Evolutionary conservation across 2,113 vertebrate genomes (phyloP).

Genomic region (Donacobius atricapilla): DNA sequence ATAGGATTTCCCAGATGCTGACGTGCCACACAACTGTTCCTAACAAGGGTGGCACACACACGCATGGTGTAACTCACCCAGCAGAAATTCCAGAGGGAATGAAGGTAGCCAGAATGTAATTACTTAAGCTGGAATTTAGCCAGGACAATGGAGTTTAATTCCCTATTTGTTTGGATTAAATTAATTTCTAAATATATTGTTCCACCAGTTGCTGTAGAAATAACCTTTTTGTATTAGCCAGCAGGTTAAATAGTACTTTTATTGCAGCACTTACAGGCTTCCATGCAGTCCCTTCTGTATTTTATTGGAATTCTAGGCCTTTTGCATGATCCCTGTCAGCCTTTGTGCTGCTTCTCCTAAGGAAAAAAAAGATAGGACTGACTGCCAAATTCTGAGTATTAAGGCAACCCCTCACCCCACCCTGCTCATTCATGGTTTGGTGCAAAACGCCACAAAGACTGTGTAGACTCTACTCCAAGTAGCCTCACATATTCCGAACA

Average conservation of each 20-base stretch:
- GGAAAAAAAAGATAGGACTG: not conserved
- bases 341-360: not conserved
- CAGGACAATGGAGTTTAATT: conserved; percentile 44
- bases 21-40: not conserved
- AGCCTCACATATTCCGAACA: not conserved
- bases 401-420: fast-evolving
- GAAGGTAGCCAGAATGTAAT: conserved; percentile 34
- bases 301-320: not conserved
- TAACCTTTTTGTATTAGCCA: conserved; percentile 17
- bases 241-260: conserved; percentile 39
- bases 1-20: conserved; percentile 6
- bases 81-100: conserved; percentile 1
- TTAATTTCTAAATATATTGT: conserved; percentile 63
- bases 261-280: not conserved
- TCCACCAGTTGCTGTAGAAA: conserved; percentile 21
- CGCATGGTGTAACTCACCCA: not conserved
- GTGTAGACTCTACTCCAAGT: not conserved
- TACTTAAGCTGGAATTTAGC: conserved; percentile 29
- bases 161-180: conserved; percentile 51
- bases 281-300: not conserved
- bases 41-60: not conserved
- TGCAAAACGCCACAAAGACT: not conserved
- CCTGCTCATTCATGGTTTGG: not conserved
- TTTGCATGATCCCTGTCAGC: not conserved
- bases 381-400: not conserved